Conservation (phyloP, 2,113 vertebrate species). For the Tor tambroides region DNA sequence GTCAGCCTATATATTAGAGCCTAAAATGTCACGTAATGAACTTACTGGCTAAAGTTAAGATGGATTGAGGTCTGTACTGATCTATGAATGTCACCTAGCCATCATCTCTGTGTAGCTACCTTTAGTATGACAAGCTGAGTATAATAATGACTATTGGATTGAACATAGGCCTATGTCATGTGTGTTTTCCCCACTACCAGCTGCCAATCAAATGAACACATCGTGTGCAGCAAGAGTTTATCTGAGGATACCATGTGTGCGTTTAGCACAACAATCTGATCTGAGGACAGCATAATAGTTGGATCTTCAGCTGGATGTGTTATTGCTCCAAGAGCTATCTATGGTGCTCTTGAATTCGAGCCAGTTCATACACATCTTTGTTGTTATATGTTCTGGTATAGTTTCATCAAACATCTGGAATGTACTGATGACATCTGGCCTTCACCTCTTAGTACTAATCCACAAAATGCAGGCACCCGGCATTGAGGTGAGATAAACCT, state of each 20-base stretch:
- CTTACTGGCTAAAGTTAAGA: background rate
- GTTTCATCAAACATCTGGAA: constrained; percentile 51
- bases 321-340: constrained; percentile 32
- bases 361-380: constrained; percentile 51
- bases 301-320: constrained; percentile 29
- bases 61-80: background rate
- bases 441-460: constrained; percentile 40
- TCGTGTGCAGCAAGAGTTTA: constrained; percentile 33
- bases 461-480: constrained; percentile 3
- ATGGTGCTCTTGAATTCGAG: constrained; percentile 44
- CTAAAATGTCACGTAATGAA: background rate
- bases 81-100: background rate
- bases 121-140: background rate
- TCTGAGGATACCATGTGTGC: constrained; percentile 32
- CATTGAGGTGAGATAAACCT: constrained; percentile 52
- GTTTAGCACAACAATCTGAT: constrained; percentile 24
- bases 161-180: background rate
- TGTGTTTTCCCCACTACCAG: constrained; percentile 1
- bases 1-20: background rate
- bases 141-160: background rate
- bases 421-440: constrained; percentile 22
- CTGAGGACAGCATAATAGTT: constrained; percentile 11
- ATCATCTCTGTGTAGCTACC: background rate
- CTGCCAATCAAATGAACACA: constrained; percentile 8
- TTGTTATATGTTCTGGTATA: constrained; percentile 40